Percentiles rank a stretch among this genome's conserved stretches.
Evolutionary conservation across 2,888 invertebrate genomes (phyloP).

Genomic region (Polymixis lichenea): DNA sequence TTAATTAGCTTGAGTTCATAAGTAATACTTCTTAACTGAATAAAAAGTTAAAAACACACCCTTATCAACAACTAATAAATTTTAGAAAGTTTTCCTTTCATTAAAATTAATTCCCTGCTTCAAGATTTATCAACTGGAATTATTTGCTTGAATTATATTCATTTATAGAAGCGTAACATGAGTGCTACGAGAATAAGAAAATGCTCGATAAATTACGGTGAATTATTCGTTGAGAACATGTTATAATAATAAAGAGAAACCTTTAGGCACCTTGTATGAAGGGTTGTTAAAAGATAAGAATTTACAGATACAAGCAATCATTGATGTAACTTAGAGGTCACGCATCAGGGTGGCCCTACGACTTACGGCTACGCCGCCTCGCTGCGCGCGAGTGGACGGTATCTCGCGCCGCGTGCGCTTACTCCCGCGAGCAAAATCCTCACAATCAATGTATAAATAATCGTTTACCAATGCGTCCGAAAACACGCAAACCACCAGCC

Average conservation of each 20-base stretch:
- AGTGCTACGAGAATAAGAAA: conserved; percentile 3
- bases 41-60: conserved; percentile 33
- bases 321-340: conserved; percentile 29
- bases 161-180: conserved; percentile 21
- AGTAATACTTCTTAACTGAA: conserved; percentile 27
- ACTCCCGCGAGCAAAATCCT: conserved; percentile 77
- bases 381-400: conserved; percentile 56
- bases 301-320: background rate
- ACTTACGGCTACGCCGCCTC: conserved; percentile 61
- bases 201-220: background rate
- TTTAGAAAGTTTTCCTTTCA: conserved; percentile 20
- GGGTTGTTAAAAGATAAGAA: too few relatives aligned
- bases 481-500: conserved; percentile 89
- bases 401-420: conserved; percentile 69
- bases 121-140: conserved; percentile 10
- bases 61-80: conserved; percentile 16
- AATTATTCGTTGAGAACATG: background rate
- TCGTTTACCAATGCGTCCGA: conserved; percentile 90
- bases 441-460: conserved; percentile 90
- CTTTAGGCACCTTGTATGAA: background rate
- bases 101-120: conserved; percentile 48
- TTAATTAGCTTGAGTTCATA: conserved; percentile 13
- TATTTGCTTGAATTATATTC: conserved; percentile 24
- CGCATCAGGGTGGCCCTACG: conserved; percentile 41
- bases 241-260: background rate